A percentile compares a stretch with the other conserved stretches of the same genome.
phyloP scores from a whole-genome alignment of 2,113 vertebrate species.

The Seriola quinqueradiata region DNA sequence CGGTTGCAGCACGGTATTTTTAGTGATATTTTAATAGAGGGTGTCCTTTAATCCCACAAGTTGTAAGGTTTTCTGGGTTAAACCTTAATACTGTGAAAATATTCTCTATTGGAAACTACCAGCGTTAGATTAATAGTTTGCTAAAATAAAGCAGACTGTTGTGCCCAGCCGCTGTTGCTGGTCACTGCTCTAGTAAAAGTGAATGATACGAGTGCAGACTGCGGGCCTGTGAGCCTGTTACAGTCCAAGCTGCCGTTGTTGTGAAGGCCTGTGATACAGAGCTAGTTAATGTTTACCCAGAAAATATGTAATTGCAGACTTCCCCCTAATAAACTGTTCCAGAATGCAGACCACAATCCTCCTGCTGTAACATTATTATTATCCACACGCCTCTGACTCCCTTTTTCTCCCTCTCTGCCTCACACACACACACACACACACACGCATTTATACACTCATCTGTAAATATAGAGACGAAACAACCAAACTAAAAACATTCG shows the following conservation, averaged over 20 bases:
- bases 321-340: conserved; percentile 91
- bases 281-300: conserved; percentile 93
- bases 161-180: conserved; percentile 15
- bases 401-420: conserved; percentile 26
- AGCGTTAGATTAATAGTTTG: conserved; percentile 41
- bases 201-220: conserved; percentile 18
- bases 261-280: conserved; percentile 81
- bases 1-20: conserved; percentile 15
- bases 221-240: not conserved
- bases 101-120: conserved; percentile 14
- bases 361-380: conserved; percentile 74
- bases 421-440: conserved; percentile 24
- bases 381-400: conserved; percentile 61
- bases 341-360: conserved; percentile 85
- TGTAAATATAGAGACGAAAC: conserved; percentile 46
- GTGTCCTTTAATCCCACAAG: conserved; percentile 20
- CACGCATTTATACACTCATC: conserved; percentile 14
- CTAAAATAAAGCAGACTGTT: conserved; percentile 24
- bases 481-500: conserved; percentile 22
- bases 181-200: conserved; percentile 57
- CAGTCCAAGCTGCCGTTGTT: conserved; percentile 48
- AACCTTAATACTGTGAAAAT: conserved; percentile 22
- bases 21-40: conserved; percentile 28
- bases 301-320: conserved; percentile 92
- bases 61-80: conserved; percentile 22